These are phyloP conservation scores for Drosophila mimetica DNA, from an alignment of 2,888 invertebrate species.

Conservation along the genomic window DNA sequence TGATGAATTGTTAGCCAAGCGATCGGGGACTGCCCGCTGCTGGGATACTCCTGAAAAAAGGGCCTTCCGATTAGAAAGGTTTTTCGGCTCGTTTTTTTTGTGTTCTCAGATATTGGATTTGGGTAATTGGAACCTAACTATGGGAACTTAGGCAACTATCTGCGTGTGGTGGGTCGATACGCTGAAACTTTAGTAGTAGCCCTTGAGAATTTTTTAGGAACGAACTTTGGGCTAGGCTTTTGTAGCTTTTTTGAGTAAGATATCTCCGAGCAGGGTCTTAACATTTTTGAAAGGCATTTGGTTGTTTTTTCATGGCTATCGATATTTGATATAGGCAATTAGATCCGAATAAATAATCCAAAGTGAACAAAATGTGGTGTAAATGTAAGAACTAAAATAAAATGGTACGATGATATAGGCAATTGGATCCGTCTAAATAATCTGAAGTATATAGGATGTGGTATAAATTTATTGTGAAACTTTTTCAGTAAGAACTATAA, in stretches of 20 bases:
- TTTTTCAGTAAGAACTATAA: no score
- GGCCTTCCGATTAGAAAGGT: slow-evolving; percentile 45
- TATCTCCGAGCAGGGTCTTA: background rate
- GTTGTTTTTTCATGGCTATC: background rate
- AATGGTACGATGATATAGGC: no score
- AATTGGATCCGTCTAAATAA: background rate
- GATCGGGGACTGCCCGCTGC: slow-evolving; percentile 58
- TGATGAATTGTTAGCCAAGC: slow-evolving; percentile 54
- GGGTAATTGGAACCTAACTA: slow-evolving; percentile 41
- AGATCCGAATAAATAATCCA: no score
- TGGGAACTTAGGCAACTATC: slow-evolving; percentile 35
- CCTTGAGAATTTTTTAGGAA: background rate
- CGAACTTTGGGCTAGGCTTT: background rate
- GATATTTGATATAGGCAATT: background rate
- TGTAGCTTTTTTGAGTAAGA: background rate
- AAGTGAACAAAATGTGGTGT: no score
- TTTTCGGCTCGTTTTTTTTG: slow-evolving; percentile 5
- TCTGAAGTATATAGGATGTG: no score
- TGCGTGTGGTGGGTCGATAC: slow-evolving; percentile 34
- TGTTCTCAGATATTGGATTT: slow-evolving; percentile 13
- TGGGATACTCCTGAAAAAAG: slow-evolving; percentile 45
- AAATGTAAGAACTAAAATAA: no score
- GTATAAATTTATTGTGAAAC: no score
- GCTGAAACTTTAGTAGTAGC: slow-evolving; percentile 48
- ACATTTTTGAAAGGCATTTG: background rate